Percentiles rank a stretch among this genome's conserved stretches.
Evolutionary conservation across 1,140 invertebrate species (phyloP).

Genomic region (Teleogryllus occipitalis): DNA sequence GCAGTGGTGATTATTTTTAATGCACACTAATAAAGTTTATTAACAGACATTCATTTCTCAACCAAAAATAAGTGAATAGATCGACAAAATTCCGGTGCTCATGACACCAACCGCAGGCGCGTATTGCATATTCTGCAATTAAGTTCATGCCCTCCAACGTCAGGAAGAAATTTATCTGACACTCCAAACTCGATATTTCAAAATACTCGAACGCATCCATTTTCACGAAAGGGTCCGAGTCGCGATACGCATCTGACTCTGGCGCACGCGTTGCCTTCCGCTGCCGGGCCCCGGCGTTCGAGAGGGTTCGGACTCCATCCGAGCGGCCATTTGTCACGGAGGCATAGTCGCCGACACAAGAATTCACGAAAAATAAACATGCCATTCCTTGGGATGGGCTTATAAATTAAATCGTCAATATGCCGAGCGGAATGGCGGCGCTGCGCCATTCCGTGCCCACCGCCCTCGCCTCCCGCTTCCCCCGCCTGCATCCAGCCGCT

Average conservation of each 20-base stretch:
- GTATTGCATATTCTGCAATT: neutral
- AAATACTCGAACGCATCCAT: neutral
- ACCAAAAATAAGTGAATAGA: no score
- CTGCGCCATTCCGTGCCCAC: no score
- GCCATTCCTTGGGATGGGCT: neutral
- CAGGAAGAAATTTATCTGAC: neutral
- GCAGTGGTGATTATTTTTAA: no score
- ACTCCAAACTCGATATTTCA: neutral
- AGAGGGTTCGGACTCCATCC: neutral
- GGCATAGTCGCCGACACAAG: neutral
- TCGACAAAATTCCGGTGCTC: no score
- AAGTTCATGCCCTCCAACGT: neutral
- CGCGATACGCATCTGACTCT: neutral
- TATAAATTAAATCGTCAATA: no score
- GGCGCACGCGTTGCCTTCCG: neutral
- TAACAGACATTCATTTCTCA: no score
- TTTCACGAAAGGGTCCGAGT: neutral
- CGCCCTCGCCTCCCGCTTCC: no score
- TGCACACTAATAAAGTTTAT: no score
- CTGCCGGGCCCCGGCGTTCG: neutral
- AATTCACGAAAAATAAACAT: neutral
- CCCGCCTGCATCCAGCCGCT: no score
- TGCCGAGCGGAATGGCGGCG: no score
- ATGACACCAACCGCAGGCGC: neutral
- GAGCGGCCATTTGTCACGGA: neutral